A percentile compares a stretch with the other conserved stretches of the same genome.
Evolutionary conservation across 2,113 vertebrate species (phyloP).

Genomic region (Spea multiplicata): DNA sequence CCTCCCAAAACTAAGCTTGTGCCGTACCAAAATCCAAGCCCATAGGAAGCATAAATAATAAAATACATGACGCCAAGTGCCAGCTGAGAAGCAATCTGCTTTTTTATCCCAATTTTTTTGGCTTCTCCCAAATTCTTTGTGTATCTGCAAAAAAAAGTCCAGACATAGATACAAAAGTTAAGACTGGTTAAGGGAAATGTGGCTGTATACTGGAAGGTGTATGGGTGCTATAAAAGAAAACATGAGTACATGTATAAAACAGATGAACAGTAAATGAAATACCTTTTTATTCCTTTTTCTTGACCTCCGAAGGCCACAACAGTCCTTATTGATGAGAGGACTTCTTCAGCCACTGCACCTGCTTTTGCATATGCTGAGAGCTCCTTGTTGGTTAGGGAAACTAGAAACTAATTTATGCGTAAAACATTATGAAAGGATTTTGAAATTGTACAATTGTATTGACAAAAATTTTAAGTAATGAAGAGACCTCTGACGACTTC

Average conservation of each 20-base stretch:
- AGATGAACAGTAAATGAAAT: neutral
- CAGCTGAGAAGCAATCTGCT: slow-evolving; percentile 54
- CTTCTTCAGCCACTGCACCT: slow-evolving; percentile 70
- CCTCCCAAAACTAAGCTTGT: slow-evolving; percentile 55
- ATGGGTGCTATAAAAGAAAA: no score
- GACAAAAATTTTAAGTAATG: no score
- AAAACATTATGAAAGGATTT: neutral
- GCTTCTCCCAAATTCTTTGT: slow-evolving; percentile 58
- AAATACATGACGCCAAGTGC: slow-evolving; percentile 57
- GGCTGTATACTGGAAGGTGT: no score
- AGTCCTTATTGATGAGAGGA: slow-evolving; percentile 65
- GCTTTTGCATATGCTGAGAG: slow-evolving; percentile 69
- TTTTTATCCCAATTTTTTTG: slow-evolving; percentile 60
- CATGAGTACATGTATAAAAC: neutral
- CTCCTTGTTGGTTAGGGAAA: slow-evolving; percentile 61
- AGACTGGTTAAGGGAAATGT: no score
- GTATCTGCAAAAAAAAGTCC: slow-evolving; percentile 47
- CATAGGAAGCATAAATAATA: slow-evolving; percentile 58
- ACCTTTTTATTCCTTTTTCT: slow-evolving; percentile 72
- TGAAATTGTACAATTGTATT: no score
- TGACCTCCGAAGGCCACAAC: slow-evolving; percentile 70
- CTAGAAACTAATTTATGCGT: slow-evolving; percentile 55
- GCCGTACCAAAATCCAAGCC: slow-evolving; percentile 63
- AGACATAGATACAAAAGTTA: no score
- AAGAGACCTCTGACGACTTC: no score